A percentile compares a stretch with the other conserved stretches of the same genome.
Conservation (phyloP, 2,797 vertebrate genomes). For the Hipposideros larvatus region DNA sequence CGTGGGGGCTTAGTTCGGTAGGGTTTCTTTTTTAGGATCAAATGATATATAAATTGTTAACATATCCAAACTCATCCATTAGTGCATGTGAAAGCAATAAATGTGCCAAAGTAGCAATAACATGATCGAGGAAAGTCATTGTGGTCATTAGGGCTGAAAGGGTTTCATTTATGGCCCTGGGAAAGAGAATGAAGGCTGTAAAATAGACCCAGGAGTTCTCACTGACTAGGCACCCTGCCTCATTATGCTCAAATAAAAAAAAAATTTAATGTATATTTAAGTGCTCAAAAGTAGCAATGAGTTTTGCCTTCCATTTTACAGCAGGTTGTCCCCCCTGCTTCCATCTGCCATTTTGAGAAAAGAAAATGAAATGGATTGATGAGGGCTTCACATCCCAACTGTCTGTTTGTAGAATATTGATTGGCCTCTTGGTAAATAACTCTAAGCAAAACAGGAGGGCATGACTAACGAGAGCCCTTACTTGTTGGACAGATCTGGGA, state of each 20-base stretch:
- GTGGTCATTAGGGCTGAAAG: conserved; percentile 92
- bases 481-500: conserved; percentile 62
- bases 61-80: conserved; percentile 99
- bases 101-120: conserved; percentile 93
- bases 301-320: conserved; percentile 20
- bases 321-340: not conserved
- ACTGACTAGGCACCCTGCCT: conserved; percentile 73
- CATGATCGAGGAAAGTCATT: conserved; percentile 90
- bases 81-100: conserved; percentile 96
- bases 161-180: conserved; percentile 89
- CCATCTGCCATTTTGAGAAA: conserved; percentile 10
- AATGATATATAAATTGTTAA: conserved; percentile 99
- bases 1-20: conserved; percentile 94
- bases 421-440: conserved; percentile 80
- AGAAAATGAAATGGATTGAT: conserved; percentile 62
- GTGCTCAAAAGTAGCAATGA: conserved; percentile 13
- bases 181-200: conserved; percentile 88
- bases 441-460: conserved; percentile 75
- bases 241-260: conserved; percentile 77
- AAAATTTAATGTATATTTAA: conserved; percentile 72
- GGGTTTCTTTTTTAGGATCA: conserved; percentile 94
- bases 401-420: conserved; percentile 69
- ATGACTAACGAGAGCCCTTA: conserved; percentile 66
- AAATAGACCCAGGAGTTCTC: conserved; percentile 79
- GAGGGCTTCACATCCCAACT: conserved; percentile 40